A percentile compares a stretch with the other conserved stretches of the same genome.
These are phyloP conservation scores for Clarias pachynema DNA, from an alignment of 2,797 vertebrate species.

Conservation along the genomic window DNA sequence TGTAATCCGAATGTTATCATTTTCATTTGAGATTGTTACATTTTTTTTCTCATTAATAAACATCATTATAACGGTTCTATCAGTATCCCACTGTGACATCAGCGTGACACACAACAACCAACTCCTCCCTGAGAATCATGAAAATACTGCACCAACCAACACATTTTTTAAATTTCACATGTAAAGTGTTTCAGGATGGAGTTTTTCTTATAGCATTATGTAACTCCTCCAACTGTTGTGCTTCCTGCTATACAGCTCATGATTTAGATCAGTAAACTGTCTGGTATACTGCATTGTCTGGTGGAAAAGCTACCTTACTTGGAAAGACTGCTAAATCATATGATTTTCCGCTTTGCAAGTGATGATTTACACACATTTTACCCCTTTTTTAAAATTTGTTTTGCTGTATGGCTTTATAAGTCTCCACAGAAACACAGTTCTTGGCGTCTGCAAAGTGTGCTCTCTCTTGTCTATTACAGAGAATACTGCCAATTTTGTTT, in stretches of 20 bases:
- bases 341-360: neutral
- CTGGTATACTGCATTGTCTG: neutral
- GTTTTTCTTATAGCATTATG: neutral
- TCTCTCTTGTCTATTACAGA: slow-evolving; percentile 23
- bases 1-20: neutral
- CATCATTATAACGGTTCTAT: neutral
- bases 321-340: neutral
- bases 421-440: slow-evolving; percentile 11
- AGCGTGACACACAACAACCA: neutral
- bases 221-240: neutral
- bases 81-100: neutral
- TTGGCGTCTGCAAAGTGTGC: neutral
- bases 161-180: neutral
- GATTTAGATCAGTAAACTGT: neutral
- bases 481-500: slow-evolving; percentile 42
- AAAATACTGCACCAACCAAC: neutral
- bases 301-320: neutral
- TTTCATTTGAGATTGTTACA: neutral
- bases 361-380: slow-evolving; percentile 20
- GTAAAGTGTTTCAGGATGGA: neutral
- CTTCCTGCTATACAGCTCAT: neutral
- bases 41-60: no score
- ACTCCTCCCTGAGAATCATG: neutral
- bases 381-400: neutral
- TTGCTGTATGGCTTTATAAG: slow-evolving; percentile 17